Percentiles rank a stretch among this genome's conserved stretches.
Conservation (phyloP, 2,113 vertebrate species). For the Myiozetetes cayanensis region DNA sequence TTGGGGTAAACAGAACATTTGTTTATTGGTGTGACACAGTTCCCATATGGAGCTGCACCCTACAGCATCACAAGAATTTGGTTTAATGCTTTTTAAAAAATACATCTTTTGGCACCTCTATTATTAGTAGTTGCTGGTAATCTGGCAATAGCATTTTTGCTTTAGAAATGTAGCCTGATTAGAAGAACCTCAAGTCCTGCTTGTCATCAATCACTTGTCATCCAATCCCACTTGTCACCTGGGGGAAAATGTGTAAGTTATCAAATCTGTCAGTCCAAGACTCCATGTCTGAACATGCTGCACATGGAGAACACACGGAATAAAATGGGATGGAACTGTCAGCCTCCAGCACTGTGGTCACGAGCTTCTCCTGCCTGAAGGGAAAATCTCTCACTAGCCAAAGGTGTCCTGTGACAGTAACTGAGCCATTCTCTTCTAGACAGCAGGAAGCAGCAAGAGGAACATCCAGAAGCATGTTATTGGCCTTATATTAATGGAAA, state of each 20-base stretch:
- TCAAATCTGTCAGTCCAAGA: not conserved
- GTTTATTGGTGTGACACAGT: not conserved
- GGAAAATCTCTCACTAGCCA: not conserved
- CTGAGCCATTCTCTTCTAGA: not conserved
- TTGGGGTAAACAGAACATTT: not conserved
- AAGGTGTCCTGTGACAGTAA: not conserved
- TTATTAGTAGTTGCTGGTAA: not conserved
- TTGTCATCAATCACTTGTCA: not conserved
- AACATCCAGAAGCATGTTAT: not conserved
- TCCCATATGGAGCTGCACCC: not conserved
- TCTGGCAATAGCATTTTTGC: not conserved
- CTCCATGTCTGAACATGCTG: not conserved
- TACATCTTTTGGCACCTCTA: not conserved
- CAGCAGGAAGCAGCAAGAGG: not conserved
- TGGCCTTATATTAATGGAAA: not conserved
- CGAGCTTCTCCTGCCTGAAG: not conserved
- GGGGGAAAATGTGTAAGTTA: not conserved
- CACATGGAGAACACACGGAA: not conserved
- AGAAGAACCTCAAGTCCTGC: not conserved
- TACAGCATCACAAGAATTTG: not conserved
- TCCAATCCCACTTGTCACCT: not conserved
- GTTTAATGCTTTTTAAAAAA: not conserved
- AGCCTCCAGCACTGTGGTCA: not conserved
- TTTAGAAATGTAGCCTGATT: not conserved
- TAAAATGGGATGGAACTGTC: not conserved